Evolutionary conservation across 2,113 vertebrate genomes (phyloP).

Genomic region (Pedionomus torquatus): DNA sequence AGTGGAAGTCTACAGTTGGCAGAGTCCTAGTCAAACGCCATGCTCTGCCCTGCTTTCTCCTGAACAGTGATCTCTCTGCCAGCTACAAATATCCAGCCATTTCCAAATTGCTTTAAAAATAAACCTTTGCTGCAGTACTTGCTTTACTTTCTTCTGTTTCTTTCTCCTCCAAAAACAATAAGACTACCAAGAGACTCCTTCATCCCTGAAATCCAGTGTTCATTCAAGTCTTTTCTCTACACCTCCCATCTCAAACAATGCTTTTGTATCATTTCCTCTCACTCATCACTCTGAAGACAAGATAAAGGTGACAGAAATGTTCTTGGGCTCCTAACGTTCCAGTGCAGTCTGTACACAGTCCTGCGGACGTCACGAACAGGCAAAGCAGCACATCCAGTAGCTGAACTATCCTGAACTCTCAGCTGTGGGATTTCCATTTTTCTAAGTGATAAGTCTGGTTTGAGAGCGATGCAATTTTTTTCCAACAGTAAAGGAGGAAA

Average conservation of each 20-base stretch:
- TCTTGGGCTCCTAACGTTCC: background rate
- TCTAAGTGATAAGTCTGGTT: too few relatives aligned
- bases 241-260: background rate
- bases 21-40: background rate
- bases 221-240: background rate
- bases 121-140: background rate
- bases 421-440: background rate
- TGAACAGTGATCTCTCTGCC: background rate
- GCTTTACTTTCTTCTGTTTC: background rate
- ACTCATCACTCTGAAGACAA: background rate
- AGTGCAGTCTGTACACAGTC: accelerated
- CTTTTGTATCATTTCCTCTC: background rate
- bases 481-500: background rate
- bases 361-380: accelerated
- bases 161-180: background rate
- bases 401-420: background rate
- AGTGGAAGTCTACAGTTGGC: accelerated
- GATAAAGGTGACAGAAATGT: background rate
- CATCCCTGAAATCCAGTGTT: background rate
- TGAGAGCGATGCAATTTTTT: background rate
- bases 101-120: background rate
- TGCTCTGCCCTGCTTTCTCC: background rate
- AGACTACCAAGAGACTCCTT: background rate
- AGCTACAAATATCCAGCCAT: background rate
- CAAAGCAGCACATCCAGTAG: background rate